Base-by-base conservation (phyloP, 2,797 vertebrate genomes). In the Hoplostethus mediterraneus region DNA sequence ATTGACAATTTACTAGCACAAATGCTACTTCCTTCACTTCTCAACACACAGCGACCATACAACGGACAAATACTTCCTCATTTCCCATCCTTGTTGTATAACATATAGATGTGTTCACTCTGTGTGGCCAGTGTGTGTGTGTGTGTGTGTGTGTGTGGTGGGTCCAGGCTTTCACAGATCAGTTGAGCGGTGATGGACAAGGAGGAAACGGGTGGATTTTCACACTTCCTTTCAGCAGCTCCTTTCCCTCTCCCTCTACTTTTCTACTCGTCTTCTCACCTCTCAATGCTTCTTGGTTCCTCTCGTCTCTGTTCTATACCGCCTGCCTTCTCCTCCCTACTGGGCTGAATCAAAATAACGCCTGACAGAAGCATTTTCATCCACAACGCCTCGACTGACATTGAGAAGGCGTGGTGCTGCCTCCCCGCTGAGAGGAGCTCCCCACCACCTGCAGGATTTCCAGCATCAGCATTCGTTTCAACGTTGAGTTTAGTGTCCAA, bases 181-280 rank as follows among this genome's bases (percentile, higher is more conserved):
- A 83, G 60, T 11, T 61, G 52, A 63, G 33, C 4, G 58, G 67
- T 87, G 86, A 90, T 77, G 71, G 88, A 82, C 82, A 64, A 5
- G 70, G 10, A 82, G 80, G 75, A 88, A 87, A 80, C 28, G 59
- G 72, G 71, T 71, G 65, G 66, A 67, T 76, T 91, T 82, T 79
- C 70, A 66, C 73, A 71, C 70, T 69, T 89, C 81, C 80, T 80
- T 69, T 74, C 38, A 21, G 45, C 57, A 55, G 73, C 80, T 71
- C 67, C 7, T 40, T 28, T 82, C 81, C 71, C 72, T 56, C 61
- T 71, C 75, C 66, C 73, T 57, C 67, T 38, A 75, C 87, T 87
- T 68, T 55, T 67, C 81, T 85, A 33, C 31, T 2, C 31, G 2
- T 33, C 42, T 44, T 44, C 42, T 44, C 42, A n/a, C 75, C 53